Evolutionary conservation across 2,113 vertebrate genomes (phyloP), one percentile per base, ranked within the genome.

Genomic region (Vulpes ferrilata): DNA sequence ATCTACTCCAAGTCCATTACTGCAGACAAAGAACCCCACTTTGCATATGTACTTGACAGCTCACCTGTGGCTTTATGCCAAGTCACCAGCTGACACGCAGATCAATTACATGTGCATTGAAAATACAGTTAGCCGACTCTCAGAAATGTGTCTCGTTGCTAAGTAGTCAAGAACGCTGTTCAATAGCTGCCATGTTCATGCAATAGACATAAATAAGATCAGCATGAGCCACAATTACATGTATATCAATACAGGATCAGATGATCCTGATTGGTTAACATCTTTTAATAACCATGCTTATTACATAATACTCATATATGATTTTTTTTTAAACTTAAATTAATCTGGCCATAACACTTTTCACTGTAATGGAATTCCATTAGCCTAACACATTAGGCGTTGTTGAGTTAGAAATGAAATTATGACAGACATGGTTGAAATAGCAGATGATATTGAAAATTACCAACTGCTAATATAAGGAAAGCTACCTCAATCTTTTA

Each of bases 251-350:
- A 51, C 13, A 80, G 11, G 19, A 73, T 65, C 30, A 93, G 78
- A 67, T 16, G 48, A 74, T 76, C 43, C 12, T 59, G 65, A 48
- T 20, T 73, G 43, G 10, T 22, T 78, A 81, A 90, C 8, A 38
- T 67, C 43, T 94, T 80, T 93, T 93, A 78, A 91, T 73, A 85
- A 83, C 25, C 20, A 32, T 74, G 32, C 20, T 93, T 82, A 71
- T 82, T 38, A 78, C 5, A 23, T 6, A 85, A 27, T 22, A 88
- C 20, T 79, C 76, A 93, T 90, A 87, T 89, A 59, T 9, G 5
- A 83, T 88, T 93, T 83, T 59, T 82, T 82, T 93, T 81, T 92
- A 64, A 80, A 83, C 60, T 90, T 57, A 48, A 73, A 57, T 74
- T 38, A 79, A 65, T 88, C n/a, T 82, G 51, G 20, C 19, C 48